Percentiles rank a stretch among this genome's conserved stretches.
Conservation (phyloP, 2,113 vertebrate species). For the Rhinolophus ferrumequinum region DNA sequence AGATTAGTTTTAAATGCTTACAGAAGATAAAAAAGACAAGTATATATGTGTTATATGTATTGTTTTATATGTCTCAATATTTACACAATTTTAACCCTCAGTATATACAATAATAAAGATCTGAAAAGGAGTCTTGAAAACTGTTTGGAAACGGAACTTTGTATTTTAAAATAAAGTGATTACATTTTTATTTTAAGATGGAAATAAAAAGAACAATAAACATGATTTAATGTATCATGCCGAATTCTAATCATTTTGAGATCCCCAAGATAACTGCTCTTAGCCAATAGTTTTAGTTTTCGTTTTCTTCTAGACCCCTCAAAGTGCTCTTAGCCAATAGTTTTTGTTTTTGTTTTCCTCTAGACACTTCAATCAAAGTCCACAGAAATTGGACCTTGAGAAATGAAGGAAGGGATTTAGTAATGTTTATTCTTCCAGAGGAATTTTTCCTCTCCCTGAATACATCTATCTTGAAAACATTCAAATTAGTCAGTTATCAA, state of each 20-base stretch:
- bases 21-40: background rate
- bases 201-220: background rate
- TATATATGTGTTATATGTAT: background rate
- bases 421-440: background rate
- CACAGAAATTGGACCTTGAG: background rate
- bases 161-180: background rate
- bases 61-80: background rate
- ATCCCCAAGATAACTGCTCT: background rate
- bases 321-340: background rate
- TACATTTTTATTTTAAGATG: background rate
- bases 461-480: conserved; percentile 37
- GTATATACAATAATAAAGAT: background rate
- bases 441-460: background rate
- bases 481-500: conserved; percentile 51
- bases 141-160: conserved; percentile 10
- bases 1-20: background rate
- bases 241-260: background rate
- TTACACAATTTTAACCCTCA: background rate
- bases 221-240: background rate
- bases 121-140: background rate
- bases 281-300: background rate
- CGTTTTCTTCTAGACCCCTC: background rate
- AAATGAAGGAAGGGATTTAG: conserved; percentile 19
- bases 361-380: background rate
- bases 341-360: background rate